Evolutionary conservation across 2,888 invertebrate genomes (phyloP).

Genomic region (Auanema sp.): DNA sequence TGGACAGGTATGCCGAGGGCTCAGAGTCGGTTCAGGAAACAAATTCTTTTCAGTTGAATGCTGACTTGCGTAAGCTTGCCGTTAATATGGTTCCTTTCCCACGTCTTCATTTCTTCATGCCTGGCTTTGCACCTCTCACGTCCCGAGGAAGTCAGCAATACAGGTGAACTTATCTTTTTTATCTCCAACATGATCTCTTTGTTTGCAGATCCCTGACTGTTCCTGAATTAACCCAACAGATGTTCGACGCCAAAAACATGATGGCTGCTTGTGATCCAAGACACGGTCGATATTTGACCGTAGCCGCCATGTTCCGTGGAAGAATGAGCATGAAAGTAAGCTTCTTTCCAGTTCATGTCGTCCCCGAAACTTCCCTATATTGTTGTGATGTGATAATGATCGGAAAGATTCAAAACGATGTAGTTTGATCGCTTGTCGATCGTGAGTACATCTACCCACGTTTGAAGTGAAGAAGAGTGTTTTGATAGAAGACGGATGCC

Average conservation of each 20-base stretch:
- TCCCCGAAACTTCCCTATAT: no score
- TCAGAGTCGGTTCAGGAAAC: slow-evolving; percentile 6
- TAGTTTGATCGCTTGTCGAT: neutral
- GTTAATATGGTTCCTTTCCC: slow-evolving; percentile 96
- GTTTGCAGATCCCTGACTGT: slow-evolving; percentile 73
- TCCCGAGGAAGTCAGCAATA: slow-evolving; percentile 70
- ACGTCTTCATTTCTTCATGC: slow-evolving; percentile 70
- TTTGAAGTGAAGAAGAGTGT: neutral
- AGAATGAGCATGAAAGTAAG: slow-evolving; percentile 70
- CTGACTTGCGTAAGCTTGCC: slow-evolving; percentile 78
- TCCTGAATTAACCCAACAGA: slow-evolving; percentile 76
- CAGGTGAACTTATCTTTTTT: slow-evolving; percentile 22
- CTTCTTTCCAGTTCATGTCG: neutral
- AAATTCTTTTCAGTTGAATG: slow-evolving; percentile 69
- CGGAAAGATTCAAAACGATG: neutral
- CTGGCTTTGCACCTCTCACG: slow-evolving; percentile 84
- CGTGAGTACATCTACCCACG: neutral
- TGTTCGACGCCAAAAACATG: slow-evolving; percentile 73
- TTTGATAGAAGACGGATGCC: no score
- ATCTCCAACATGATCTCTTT: neutral
- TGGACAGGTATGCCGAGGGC: slow-evolving; percentile 67
- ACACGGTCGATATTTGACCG: slow-evolving; percentile 70
- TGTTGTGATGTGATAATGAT: neutral
- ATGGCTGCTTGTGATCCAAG: slow-evolving; percentile 70
- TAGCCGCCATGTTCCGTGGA: slow-evolving; percentile 71